Evolutionary conservation across 2,888 invertebrate species (phyloP).

Genomic region (Drosophila siamana): DNA sequence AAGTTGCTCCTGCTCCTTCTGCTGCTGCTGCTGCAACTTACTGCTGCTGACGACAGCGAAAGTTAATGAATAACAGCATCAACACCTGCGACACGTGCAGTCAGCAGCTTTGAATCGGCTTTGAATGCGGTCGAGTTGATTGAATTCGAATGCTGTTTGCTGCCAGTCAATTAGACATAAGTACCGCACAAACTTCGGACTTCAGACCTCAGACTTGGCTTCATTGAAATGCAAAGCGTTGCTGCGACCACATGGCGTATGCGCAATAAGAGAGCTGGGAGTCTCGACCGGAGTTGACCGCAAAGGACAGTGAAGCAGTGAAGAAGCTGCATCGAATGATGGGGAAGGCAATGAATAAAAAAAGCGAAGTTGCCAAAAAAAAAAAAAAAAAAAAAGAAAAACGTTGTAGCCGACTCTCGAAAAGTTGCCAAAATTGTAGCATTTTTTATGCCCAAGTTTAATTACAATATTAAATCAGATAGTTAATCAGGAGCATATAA

Average conservation of each 20-base stretch:
- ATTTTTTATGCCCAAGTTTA: background rate
- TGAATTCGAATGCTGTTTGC: conserved; percentile 45
- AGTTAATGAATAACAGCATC: conserved; percentile 70
- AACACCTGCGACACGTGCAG: conserved; percentile 67
- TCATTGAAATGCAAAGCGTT: conserved; percentile 64
- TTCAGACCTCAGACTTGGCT: conserved; percentile 26
- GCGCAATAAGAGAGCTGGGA: conserved; percentile 24
- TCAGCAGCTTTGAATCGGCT: conserved; percentile 74
- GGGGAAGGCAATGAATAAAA: background rate
- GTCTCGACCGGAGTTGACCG: conserved; percentile 6
- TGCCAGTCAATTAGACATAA: conserved; percentile 71
- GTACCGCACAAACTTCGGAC: conserved; percentile 6
- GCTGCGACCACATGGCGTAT: conserved; percentile 39
- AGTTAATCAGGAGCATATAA: too few relatives aligned
- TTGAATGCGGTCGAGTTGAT: conserved; percentile 52
- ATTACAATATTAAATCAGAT: too few relatives aligned
- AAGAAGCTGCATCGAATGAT: background rate
- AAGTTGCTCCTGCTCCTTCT: too few relatives aligned
- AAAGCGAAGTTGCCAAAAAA: background rate
- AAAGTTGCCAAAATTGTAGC: background rate
- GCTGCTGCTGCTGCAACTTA: conserved; percentile 12
- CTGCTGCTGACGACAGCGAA: conserved; percentile 68
- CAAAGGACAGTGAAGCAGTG: background rate
- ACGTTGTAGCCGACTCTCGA: background rate
- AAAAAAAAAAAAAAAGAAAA: background rate